These are phyloP conservation scores for Scytalopus superciliaris DNA, from an alignment of 2,113 vertebrate genomes.

Conservation along the genomic window DNA sequence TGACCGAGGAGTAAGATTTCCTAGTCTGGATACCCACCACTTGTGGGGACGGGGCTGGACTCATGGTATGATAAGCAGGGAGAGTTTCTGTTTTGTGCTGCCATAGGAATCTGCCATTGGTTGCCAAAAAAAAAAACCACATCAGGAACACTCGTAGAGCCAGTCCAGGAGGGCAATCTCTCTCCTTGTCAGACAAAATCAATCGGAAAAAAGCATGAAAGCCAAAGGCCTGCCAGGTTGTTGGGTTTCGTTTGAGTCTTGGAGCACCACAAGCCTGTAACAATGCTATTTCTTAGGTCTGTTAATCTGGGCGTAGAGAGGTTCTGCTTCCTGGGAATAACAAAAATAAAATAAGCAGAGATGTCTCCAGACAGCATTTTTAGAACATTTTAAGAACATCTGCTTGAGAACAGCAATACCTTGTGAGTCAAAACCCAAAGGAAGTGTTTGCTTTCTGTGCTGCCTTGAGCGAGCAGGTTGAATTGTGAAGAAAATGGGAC, in stretches of 20 bases:
- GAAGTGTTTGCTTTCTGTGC: neutral
- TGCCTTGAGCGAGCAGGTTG: neutral
- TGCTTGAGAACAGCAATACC: slow-evolving; percentile 16
- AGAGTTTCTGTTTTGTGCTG: slow-evolving; percentile 68
- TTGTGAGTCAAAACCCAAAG: neutral
- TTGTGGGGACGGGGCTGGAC: slow-evolving; percentile 4
- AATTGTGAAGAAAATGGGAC: neutral
- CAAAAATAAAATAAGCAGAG: slow-evolving; percentile 59
- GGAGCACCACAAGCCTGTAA: slow-evolving; percentile 69
- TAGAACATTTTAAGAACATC: slow-evolving; percentile 13
- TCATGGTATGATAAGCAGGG: slow-evolving; percentile 6
- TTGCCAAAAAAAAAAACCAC: slow-evolving; percentile 58
- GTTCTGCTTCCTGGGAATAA: slow-evolving; percentile 85
- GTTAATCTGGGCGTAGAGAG: slow-evolving; percentile 95
- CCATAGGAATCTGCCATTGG: slow-evolving; percentile 62
- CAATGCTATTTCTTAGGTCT: slow-evolving; percentile 92
- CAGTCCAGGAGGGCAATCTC: slow-evolving; percentile 63
- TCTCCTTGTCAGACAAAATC: slow-evolving; percentile 70
- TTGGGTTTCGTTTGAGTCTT: slow-evolving; percentile 69
- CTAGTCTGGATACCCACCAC: slow-evolving; percentile 13
- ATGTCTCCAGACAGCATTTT: slow-evolving; percentile 9
- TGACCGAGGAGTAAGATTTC: slow-evolving; percentile 30
- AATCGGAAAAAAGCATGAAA: slow-evolving; percentile 60
- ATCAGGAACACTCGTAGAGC: slow-evolving; percentile 61
- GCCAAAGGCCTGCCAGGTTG: slow-evolving; percentile 67